phyloP scores from a whole-genome alignment of 2,888 invertebrate genomes.

The Andrena haemorrhoa region DNA sequence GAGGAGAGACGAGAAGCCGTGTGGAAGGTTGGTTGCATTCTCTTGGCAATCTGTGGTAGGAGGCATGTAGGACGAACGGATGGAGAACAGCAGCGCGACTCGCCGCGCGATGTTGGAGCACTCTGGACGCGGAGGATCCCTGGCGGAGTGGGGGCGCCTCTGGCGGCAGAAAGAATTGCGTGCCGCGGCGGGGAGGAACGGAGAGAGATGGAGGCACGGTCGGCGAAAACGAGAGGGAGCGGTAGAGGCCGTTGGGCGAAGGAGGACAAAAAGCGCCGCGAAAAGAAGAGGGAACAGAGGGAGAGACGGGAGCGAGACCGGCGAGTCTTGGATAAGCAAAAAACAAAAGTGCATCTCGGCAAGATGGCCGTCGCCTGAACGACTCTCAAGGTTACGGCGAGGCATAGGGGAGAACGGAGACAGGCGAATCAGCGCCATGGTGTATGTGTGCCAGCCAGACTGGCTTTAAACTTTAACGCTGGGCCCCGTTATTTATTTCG shows the following conservation, averaged over 20 bases:
- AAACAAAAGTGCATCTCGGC: constrained; percentile 83
- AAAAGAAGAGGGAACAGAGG: constrained; percentile 47
- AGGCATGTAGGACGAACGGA: constrained; percentile 83
- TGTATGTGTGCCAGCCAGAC: constrained; percentile 64
- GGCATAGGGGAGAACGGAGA: constrained; percentile 61
- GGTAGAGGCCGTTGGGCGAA: constrained; percentile 33
- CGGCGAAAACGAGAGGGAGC: constrained; percentile 20
- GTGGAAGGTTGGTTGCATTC: constrained; percentile 79
- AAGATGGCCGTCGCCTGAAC: constrained; percentile 83
- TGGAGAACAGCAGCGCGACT: constrained; percentile 76
- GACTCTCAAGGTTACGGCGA: constrained; percentile 82
- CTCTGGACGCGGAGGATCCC: constrained; percentile 61
- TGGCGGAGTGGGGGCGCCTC: constrained; percentile 44
- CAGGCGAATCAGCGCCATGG: constrained; percentile 52
- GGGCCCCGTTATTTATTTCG: constrained; percentile 65
- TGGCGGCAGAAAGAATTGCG: constrained; percentile 52
- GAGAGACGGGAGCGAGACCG: constrained; percentile 65
- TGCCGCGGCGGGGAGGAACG: background rate
- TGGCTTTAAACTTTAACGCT: constrained; percentile 52
- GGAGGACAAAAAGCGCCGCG: constrained; percentile 36
- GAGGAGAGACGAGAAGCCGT: constrained; percentile 55
- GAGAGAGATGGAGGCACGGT: constrained; percentile 43
- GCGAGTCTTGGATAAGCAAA: constrained; percentile 77
- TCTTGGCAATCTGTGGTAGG: constrained; percentile 81
- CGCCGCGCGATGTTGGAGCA: constrained; percentile 60